Evolutionary conservation across 2,797 vertebrate genomes (phyloP), one percentile per base, ranked within the genome.

Genomic region (Anolis apletophallus): DNA sequence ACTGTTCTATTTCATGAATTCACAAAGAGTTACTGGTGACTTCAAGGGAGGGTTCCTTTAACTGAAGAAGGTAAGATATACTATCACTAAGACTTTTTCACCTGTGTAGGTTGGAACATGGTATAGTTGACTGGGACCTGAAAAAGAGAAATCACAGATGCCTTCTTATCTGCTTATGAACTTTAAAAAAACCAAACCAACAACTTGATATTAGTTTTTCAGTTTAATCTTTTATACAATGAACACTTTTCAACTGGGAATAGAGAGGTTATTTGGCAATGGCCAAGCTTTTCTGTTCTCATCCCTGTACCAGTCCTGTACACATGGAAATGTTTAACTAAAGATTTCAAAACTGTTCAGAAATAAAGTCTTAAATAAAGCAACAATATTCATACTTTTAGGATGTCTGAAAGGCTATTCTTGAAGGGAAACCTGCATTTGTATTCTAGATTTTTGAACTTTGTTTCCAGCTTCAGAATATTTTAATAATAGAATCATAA

Each of bases 101-200:
- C 95, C 94, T 95, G 87, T 87, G 91, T 61, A 34, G 91, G 87
- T 34, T 87, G 85, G 73, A 46, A 12, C 71, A 75, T 0, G 1
- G 75, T 59, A 76, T 74, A 85, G 74, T 40, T 87, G 85, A 93
- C 0, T 76, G 95, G 94, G 13, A 93, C 91, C 95, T 95, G 75
- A 23, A 73, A 16, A 87, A 90, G 84, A 57, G 80, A 84, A 7
- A 0, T 23, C 83, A 83, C 0, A 0, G 0, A 57, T 81, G 34
- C 81, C 5, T 59, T 86, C 11, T 36, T 29, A 59, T 87, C 23
- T 55, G 32, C 17, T n/a, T 88, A 14, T 64, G 86, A 55, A 36
- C 9, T 68, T 76, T 80, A 29, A 85, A 90, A 88, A 55, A 46
- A n/a, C n/a, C n/a, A n/a, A 46, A 46, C 46, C 1, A n/a, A n/a